phyloP scores from a whole-genome alignment of 2,888 invertebrate genomes.

The Tetragonisca angustula region DNA sequence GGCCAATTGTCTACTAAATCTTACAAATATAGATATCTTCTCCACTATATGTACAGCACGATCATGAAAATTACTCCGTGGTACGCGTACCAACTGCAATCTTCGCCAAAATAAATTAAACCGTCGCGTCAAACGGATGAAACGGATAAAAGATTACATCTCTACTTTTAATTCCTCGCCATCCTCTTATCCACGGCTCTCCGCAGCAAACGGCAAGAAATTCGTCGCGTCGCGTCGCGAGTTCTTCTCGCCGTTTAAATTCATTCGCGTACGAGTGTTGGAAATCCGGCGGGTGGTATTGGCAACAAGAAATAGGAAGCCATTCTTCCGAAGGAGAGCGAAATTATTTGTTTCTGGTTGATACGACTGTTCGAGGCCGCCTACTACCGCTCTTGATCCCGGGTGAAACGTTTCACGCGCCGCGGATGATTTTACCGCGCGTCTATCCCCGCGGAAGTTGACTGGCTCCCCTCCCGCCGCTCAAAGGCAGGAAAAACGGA shows the following conservation, averaged over 20 bases:
- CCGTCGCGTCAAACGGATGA: background rate
- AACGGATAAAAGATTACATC: background rate
- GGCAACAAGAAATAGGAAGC: slow-evolving; percentile 12
- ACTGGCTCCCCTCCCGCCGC: background rate
- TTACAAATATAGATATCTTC: background rate
- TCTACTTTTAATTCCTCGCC: background rate
- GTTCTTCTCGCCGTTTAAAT: slow-evolving; percentile 1
- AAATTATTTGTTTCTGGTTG: slow-evolving; percentile 40
- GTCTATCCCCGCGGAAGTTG: slow-evolving; percentile 4
- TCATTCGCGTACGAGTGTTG: background rate
- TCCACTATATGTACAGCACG: background rate
- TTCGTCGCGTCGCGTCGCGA: background rate
- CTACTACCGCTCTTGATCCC: background rate
- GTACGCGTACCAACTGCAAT: background rate
- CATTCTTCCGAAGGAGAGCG: slow-evolving; percentile 10
- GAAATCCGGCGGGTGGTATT: background rate
- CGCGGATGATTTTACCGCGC: slow-evolving; percentile 6
- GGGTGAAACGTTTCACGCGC: slow-evolving; percentile 10
- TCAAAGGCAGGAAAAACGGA: slow-evolving; percentile 30
- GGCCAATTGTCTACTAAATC: background rate
- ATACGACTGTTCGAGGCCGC: slow-evolving; percentile 5
- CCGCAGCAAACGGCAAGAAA: background rate
- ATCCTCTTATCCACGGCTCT: background rate
- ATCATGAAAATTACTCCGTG: background rate
- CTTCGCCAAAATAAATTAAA: background rate